Evolutionary conservation across 2,797 vertebrate species (phyloP).

Genomic region (Oreonectes daqikongensis): DNA sequence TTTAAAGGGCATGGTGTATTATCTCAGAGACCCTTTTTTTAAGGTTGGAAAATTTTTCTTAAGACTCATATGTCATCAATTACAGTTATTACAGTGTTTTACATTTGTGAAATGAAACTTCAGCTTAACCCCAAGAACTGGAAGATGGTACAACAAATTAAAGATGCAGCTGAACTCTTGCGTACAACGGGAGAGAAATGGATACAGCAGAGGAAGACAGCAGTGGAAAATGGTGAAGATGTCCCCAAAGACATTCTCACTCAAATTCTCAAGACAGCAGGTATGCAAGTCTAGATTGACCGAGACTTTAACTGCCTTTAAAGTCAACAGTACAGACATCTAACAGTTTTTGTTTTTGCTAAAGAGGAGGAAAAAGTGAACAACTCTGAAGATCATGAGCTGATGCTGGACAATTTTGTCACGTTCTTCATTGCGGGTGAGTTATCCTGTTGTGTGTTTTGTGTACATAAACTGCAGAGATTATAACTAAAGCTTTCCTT

Average conservation of each 20-base stretch:
- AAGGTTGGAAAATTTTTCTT: constrained; percentile 48
- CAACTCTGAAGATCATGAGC: constrained; percentile 80
- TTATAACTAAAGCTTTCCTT: neutral
- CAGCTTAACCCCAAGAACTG: constrained; percentile 80
- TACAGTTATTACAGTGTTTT: neutral
- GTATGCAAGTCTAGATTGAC: constrained; percentile 39
- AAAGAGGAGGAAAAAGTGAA: constrained; percentile 76
- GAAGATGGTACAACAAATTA: constrained; percentile 75
- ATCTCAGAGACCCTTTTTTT: constrained; percentile 48
- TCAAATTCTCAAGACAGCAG: constrained; percentile 83
- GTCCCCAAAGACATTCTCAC: constrained; percentile 86
- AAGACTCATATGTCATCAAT: neutral
- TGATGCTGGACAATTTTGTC: constrained; percentile 89
- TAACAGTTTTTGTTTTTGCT: constrained; percentile 9
- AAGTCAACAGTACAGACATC: neutral
- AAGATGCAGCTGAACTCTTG: constrained; percentile 77
- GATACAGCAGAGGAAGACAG: constrained; percentile 78
- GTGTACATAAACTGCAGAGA: neutral
- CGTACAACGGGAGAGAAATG: constrained; percentile 82
- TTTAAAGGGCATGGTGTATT: constrained; percentile 63
- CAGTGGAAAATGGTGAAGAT: constrained; percentile 77
- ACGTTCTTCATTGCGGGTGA: constrained; percentile 91
- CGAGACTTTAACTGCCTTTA: neutral
- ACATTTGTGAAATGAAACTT: neutral
- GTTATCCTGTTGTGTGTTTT: constrained; percentile 39